Evolutionary conservation across 2,797 vertebrate species (phyloP).

Genomic region (Cheracebus regulus): DNA sequence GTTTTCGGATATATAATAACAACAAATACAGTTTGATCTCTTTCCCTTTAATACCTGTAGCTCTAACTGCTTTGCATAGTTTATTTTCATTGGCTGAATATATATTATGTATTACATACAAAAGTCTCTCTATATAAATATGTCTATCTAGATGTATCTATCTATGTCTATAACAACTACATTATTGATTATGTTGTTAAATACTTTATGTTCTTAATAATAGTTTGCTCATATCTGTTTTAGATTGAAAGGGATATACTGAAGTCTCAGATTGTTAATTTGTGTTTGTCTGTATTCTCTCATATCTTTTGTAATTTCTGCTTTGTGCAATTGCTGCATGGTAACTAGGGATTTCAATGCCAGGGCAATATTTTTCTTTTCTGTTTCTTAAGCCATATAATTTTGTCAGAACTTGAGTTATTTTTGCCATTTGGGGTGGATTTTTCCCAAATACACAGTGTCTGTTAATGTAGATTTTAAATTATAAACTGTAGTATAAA

Average conservation of each 20-base stretch:
- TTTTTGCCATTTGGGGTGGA: not conserved
- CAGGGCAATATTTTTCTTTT: not conserved
- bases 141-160: not conserved
- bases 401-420: not conserved
- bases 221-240: not conserved
- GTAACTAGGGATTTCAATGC: not conserved
- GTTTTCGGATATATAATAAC: no score
- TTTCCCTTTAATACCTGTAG: no score
- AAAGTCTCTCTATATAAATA: not conserved
- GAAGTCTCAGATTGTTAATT: not conserved
- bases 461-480: not conserved
- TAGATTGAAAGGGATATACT: not conserved
- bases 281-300: not conserved
- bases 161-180: not conserved
- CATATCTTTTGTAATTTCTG: no score
- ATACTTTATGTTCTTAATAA: not conserved
- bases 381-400: not conserved
- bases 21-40: no score
- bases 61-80: not conserved
- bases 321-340: not conserved
- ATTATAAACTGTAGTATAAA: not conserved
- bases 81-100: not conserved
- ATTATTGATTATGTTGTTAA: not conserved
- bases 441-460: not conserved
- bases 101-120: not conserved